These are phyloP conservation scores for Griposia aprilina DNA, from an alignment of 2,888 invertebrate genomes.

Conservation along the genomic window DNA sequence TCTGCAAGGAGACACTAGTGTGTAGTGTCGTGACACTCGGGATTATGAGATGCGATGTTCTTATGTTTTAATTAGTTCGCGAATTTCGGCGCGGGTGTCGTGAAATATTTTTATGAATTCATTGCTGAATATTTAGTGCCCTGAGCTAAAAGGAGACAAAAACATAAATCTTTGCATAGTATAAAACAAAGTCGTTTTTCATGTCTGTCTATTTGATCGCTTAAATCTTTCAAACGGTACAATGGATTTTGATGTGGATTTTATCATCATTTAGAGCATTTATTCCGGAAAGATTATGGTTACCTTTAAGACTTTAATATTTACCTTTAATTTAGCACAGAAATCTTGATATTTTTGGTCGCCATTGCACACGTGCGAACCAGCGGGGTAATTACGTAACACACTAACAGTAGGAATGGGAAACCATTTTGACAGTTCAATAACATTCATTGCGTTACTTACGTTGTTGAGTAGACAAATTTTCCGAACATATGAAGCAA, in stretches of 20 bases:
- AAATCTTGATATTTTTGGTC: background rate
- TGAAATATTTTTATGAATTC: background rate
- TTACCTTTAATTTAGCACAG: background rate
- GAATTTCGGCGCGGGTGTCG: background rate
- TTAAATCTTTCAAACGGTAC: background rate
- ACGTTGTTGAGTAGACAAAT: too few species aligned
- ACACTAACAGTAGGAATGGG: too few species aligned
- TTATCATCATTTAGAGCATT: background rate
- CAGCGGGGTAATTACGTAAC: too few species aligned
- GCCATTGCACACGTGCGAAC: background rate
- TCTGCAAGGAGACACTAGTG: conserved; percentile 61
- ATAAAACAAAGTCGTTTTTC: background rate
- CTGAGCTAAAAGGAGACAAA: too few species aligned
- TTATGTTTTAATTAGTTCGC: conserved; percentile 67
- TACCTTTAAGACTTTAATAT: background rate
- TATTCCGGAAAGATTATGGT: background rate
- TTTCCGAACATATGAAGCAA: too few species aligned
- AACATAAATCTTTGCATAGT: background rate
- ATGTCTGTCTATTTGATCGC: background rate
- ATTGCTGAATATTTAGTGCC: background rate
- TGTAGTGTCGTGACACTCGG: conserved; percentile 62
- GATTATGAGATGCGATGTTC: conserved; percentile 64
- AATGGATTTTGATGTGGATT: background rate
- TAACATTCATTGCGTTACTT: too few species aligned
- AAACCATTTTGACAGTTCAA: too few species aligned